Evolutionary conservation across 2,113 vertebrate genomes (phyloP).

Genomic region (Bagarius yarrelli): DNA sequence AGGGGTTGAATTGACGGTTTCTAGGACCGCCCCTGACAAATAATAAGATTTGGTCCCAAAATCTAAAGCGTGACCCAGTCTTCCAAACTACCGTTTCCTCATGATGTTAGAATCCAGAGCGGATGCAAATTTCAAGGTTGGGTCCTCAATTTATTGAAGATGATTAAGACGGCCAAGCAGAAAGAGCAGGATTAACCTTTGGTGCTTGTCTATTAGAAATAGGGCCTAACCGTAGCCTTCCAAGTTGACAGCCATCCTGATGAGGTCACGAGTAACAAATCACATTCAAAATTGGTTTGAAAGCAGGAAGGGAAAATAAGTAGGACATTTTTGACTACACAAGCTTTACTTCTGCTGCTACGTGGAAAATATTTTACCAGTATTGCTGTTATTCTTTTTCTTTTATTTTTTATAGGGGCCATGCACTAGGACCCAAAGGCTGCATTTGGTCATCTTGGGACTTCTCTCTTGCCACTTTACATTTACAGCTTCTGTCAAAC

Average conservation of each 20-base stretch:
- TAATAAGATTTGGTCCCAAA: too few species aligned
- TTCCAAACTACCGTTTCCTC: background rate
- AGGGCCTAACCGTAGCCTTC: conserved; percentile 19
- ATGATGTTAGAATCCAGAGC: background rate
- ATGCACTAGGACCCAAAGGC: too few species aligned
- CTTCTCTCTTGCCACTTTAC: too few species aligned
- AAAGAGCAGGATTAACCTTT: conserved; percentile 38
- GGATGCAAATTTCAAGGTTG: conserved; percentile 31
- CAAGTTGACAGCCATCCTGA: conserved; percentile 33
- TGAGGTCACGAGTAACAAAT: conserved; percentile 33
- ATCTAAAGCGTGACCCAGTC: background rate
- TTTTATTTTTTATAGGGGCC: too few species aligned
- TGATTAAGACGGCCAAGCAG: conserved; percentile 22
- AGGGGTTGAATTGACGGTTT: too few species aligned
- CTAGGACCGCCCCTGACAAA: too few species aligned
- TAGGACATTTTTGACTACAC: background rate
- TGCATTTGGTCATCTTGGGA: too few species aligned
- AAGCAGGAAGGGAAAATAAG: conserved; percentile 23
- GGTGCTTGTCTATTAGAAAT: conserved; percentile 37
- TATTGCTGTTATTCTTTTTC: background rate
- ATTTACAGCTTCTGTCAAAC: too few species aligned
- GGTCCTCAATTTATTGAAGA: conserved; percentile 21
- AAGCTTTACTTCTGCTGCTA: background rate
- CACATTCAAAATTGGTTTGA: conserved; percentile 23
- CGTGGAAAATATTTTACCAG: background rate